Base-by-base conservation (phyloP, 2,888 invertebrate genomes). In the Tortrix viridana region DNA sequence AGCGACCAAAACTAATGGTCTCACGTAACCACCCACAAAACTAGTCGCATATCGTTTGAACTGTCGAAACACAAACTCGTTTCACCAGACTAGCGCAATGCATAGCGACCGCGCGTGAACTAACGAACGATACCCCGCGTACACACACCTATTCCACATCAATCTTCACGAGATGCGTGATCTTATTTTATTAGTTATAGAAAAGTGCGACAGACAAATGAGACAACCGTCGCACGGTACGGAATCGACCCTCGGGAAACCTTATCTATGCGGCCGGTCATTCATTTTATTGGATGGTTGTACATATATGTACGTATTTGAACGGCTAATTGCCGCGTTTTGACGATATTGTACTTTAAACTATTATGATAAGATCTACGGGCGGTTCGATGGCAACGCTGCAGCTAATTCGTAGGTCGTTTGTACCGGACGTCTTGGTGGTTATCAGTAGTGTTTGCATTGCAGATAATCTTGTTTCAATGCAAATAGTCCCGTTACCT, bases 201-300 rank as follows among this genome's bases (percentile, higher is more conserved):
- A 32, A 20, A 47, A 47, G 32, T 32, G 47, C 26, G 63, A 63
- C 38, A 18, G 52, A 26, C 20, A 18, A 41, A 41, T 16, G 16
- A 16, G 16, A 3, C 22, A 26, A 23, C 54, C 23, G 18, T 1
- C 19, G n/a, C 5, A 22, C 41, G 47, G 50, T 19, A 32, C 41
- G 12, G 57, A 63, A 63, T 63, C 52, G 47, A 53, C 57, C 57
- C 67, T 71, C 64, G 66, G 67, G 69, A 70, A 71, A 67, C 72
- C 69, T 75, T 75, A 74, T 76, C 76, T 68, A 55, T 64, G 63
- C 67, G 68, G 67, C 67, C 68, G 65, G 50, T 46, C 70, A 69
- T 69, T 71, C 74, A 77, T 73, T 74, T 74, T 76, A 79, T 74
- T 79, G 78, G 77, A 72, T 72, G 74, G 71, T 67, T 70, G 74